Evolutionary conservation across 2,888 invertebrate genomes (phyloP), one percentile per base, ranked within the genome.

Genomic region (Augochlorella aurata): DNA sequence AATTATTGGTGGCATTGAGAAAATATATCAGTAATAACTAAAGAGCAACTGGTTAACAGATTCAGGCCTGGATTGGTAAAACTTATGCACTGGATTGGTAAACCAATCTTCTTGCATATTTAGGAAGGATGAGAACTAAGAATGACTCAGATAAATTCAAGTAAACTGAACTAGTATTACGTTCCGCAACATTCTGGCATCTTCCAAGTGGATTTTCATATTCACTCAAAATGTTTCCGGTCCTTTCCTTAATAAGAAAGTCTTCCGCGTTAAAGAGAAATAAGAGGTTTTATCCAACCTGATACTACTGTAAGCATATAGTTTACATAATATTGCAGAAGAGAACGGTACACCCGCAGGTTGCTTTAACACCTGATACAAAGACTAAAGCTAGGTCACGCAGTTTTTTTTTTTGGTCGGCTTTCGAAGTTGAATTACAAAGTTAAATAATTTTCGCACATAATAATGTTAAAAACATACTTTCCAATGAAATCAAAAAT

Each of bases 311-410:
- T 24, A 24, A 24, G 58, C 8, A 16, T 8, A 7, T 0, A 58
- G 58, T 58, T 58, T 58, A 24, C 24, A 58, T 58, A 58, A 58
- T 12, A 7, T 24, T 14, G 58, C 58, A 16, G 58, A 14, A 58
- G 21, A 14, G 58, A 3, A 24, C 24, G 58, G 8, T 5, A 21
- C 58, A 24, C 24, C 58, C 24, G 58, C 21, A 58, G 24, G 24
- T 58, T 58, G 12, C 58, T 24, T 58, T 58, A 58, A 58, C 58
- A 58, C 58, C 58, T 58, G 58, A 58, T 58, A 24, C 58, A 58
- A 58, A 24, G 58, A 58, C 58, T 8, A 8, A 8, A 58, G 24
- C 58, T 58, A 2, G 14, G 58, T 7, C 58, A 8, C 12, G 24
- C 58, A 58, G 58, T 24, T 58, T 58, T 24, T 21, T 54, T 21